These are phyloP conservation scores for Drosophila lacertosa DNA, from an alignment of 1,140 invertebrate genomes.

Conservation along the genomic window DNA sequence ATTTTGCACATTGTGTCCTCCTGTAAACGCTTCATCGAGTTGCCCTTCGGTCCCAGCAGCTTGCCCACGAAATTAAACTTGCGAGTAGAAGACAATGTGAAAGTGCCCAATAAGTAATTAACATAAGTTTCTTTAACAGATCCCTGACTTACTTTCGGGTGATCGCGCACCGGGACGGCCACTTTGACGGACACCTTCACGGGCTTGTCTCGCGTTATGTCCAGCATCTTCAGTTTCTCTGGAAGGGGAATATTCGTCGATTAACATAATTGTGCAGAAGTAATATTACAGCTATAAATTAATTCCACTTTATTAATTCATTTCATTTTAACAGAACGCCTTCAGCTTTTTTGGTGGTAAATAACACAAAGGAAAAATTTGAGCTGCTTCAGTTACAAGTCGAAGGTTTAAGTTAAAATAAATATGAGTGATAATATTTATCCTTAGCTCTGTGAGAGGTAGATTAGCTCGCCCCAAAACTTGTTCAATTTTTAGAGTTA, in stretches of 20 bases:
- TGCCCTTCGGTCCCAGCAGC: slow-evolving; percentile 95
- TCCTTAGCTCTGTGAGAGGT: too few relatives aligned
- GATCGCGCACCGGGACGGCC: slow-evolving; percentile 91
- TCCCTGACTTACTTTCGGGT: slow-evolving; percentile 89
- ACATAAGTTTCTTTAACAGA: slow-evolving; percentile 5
- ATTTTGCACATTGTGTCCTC: slow-evolving; percentile 97
- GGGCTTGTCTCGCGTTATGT: slow-evolving; percentile 92
- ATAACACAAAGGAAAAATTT: too few relatives aligned
- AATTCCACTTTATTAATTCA: neutral
- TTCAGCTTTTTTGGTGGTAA: too few relatives aligned
- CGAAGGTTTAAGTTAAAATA: too few relatives aligned
- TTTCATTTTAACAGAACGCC: too few relatives aligned
- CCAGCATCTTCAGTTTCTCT: slow-evolving; percentile 87
- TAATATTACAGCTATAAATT: too few relatives aligned
- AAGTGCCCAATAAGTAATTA: slow-evolving; percentile 10
- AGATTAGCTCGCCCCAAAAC: too few relatives aligned
- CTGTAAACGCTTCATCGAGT: slow-evolving; percentile 94
- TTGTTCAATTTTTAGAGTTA: too few relatives aligned
- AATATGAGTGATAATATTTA: too few relatives aligned
- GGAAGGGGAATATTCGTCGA: slow-evolving; percentile 12
- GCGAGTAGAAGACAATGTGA: neutral
- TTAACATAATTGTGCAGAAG: neutral
- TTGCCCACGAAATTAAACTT: slow-evolving; percentile 98
- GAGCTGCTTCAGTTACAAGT: too few relatives aligned
- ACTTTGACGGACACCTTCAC: slow-evolving; percentile 92